Base-by-base conservation (phyloP, 2,113 vertebrate species). In the Syngnathus scovelli region DNA sequence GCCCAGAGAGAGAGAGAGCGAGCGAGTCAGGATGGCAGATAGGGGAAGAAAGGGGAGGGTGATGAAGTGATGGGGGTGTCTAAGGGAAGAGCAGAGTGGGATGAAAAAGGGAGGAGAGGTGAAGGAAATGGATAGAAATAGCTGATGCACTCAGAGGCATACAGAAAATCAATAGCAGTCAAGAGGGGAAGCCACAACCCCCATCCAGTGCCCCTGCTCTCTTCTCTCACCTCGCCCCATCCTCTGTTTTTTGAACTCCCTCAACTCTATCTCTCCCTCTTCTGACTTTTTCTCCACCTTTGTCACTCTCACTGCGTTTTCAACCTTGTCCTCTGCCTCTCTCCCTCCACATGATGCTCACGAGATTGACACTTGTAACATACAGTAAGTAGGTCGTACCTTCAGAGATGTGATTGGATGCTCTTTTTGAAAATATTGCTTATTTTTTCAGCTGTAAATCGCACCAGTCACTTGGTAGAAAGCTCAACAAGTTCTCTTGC, bases 101-200 rank as follows among this genome's bases (percentile, higher is more conserved):
- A 71, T 51, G 75, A 68, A 77, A 75, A 69, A 49, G 78, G 74
- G 79, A 80, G 73, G 77, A 75, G 76, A 83, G 80, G 75, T 81
- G 84, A 77, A 86, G 87, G 86, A 89, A 88, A 88, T 87, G 82
- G 85, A 87, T 88, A 85, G 88, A 88, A 87, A 88, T 87, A 89
- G 86, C 88, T 87, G 88, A 89, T 88, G 86, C 85, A 86, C 86
- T 89, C 85, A 71, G 82, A 89, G 83, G 78, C 85, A 78, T 85
- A 82, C 85, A 88, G 85, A 85, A 89, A 88, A 89, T 89, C 88
- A 83, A 89, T 89, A 87, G 76, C 74, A 86, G 88, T 86, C 82
- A 88, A 88, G 83, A 85, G 81, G 84, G 82, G 78, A 84, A 85
- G 82, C 80, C 77, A 78, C 82, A 85, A 78, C 84, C 86, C 85